A percentile compares a stretch with the other conserved stretches of the same genome.
Conservation (phyloP, 2,888 invertebrate genomes). For the Scaptomyza flava region DNA sequence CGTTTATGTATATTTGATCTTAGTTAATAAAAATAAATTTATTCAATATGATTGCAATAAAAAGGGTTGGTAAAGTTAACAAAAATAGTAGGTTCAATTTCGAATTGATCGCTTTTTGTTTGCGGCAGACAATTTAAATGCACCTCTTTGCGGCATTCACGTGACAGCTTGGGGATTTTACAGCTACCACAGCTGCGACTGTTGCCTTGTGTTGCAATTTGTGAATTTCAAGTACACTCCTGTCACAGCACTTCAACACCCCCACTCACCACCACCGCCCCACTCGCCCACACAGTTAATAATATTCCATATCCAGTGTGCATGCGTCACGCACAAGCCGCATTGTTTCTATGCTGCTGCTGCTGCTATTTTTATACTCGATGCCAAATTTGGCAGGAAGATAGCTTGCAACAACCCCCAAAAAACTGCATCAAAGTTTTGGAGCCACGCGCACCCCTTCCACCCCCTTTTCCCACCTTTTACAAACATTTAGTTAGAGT, state of each 20-base stretch:
- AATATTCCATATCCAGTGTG: slow-evolving; percentile 27
- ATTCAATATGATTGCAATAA: neutral
- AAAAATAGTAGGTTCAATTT: neutral
- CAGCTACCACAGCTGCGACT: slow-evolving; percentile 32
- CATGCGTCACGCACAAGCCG: slow-evolving; percentile 49
- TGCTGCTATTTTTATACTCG: neutral
- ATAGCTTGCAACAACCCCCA: too few species aligned
- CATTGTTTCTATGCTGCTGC: slow-evolving; percentile 30
- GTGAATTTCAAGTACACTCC: slow-evolving; percentile 66
- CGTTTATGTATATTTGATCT: neutral
- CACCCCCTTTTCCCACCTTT: too few species aligned
- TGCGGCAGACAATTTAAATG: slow-evolving; percentile 4
- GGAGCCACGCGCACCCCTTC: too few species aligned
- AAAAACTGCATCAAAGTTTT: too few species aligned
- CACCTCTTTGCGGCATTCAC: slow-evolving; percentile 6
- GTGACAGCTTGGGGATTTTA: slow-evolving; percentile 24
- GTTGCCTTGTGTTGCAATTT: slow-evolving; percentile 61
- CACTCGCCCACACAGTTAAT: neutral
- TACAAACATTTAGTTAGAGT: too few species aligned
- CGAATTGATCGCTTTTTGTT: neutral
- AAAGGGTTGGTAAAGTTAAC: neutral
- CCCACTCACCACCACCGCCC: neutral
- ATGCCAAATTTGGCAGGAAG: too few species aligned
- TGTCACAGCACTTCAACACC: neutral
- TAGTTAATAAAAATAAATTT: neutral